Evolutionary conservation across 35 echinoderm and acorn worm genomes (phyloP).

Genomic region (Hemicentrotus pulcherrimus): DNA sequence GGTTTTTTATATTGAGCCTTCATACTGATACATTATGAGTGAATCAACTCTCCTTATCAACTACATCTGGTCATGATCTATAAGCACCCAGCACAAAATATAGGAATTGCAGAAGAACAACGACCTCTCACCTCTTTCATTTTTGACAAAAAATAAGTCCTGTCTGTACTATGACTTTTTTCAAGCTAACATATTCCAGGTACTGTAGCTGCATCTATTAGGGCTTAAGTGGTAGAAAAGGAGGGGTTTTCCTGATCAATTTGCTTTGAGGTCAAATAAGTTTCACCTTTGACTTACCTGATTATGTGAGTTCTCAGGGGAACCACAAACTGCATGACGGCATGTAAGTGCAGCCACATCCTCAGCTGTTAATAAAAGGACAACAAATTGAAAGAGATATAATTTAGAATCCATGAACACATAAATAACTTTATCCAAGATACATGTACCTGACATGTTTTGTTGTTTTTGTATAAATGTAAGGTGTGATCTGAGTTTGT

Average conservation of each 20-base stretch:
- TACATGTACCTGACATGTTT: too few relatives aligned
- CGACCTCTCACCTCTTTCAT: neutral
- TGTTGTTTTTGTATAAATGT: too few relatives aligned
- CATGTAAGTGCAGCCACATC: slow-evolving; percentile 83
- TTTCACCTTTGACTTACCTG: slow-evolving; percentile 53
- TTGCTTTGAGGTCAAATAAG: neutral
- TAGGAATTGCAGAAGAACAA: neutral
- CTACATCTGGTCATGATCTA: neutral
- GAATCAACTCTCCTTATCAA: too few relatives aligned
- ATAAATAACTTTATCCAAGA: too few relatives aligned
- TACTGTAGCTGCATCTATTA: neutral
- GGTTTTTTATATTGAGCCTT: too few relatives aligned
- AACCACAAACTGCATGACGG: slow-evolving; percentile 79
- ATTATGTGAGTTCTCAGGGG: slow-evolving; percentile 75
- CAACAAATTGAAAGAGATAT: neutral
- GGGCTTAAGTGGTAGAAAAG: neutral
- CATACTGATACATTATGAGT: too few relatives aligned
- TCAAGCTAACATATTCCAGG: neutral
- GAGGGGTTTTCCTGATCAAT: neutral
- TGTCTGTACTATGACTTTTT: too few relatives aligned
- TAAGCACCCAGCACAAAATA: neutral
- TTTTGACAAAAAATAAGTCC: too few relatives aligned
- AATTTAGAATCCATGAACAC: too few relatives aligned
- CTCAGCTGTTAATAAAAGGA: slow-evolving; percentile 61
- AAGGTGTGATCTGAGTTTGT: too few relatives aligned